Conservation (phyloP, 2,797 vertebrate species). For the Austrolebias charrua region DNA sequence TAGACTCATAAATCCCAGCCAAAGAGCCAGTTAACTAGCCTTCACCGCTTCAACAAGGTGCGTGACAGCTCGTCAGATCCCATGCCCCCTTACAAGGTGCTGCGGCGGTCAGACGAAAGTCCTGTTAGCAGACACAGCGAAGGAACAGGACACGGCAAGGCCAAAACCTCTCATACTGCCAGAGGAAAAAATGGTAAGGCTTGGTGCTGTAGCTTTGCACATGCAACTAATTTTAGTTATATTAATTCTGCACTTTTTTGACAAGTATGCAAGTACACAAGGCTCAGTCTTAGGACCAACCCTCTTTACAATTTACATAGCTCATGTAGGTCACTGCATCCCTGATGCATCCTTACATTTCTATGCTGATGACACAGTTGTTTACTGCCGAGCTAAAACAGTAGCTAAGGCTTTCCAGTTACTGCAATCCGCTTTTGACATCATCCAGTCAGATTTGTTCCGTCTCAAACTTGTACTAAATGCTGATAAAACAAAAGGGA, state of each 20-base stretch:
- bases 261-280: too few species aligned
- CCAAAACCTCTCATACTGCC: conserved; percentile 87
- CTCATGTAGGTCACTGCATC: too few species aligned
- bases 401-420: too few species aligned
- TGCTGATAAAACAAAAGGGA: too few species aligned
- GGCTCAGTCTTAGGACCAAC: too few species aligned
- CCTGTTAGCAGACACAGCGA: conserved; percentile 93
- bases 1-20: conserved; percentile 91
- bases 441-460: too few species aligned
- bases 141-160: conserved; percentile 87
- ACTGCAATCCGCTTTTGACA: too few species aligned
- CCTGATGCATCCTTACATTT: too few species aligned
- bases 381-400: too few species aligned
- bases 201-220: background rate
- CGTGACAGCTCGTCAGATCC: conserved; percentile 90
- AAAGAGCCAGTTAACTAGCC: conserved; percentile 93
- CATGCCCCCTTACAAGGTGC: conserved; percentile 96
- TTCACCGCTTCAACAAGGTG: conserved; percentile 97
- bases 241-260: background rate
- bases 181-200: conserved; percentile 92
- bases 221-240: background rate
- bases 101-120: conserved; percentile 93
- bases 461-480: too few species aligned
- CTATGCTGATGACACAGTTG: too few species aligned
- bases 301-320: too few species aligned